These are phyloP conservation scores for Cheilosia variabilis DNA, from an alignment of 2,888 invertebrate species.

Conservation along the genomic window DNA sequence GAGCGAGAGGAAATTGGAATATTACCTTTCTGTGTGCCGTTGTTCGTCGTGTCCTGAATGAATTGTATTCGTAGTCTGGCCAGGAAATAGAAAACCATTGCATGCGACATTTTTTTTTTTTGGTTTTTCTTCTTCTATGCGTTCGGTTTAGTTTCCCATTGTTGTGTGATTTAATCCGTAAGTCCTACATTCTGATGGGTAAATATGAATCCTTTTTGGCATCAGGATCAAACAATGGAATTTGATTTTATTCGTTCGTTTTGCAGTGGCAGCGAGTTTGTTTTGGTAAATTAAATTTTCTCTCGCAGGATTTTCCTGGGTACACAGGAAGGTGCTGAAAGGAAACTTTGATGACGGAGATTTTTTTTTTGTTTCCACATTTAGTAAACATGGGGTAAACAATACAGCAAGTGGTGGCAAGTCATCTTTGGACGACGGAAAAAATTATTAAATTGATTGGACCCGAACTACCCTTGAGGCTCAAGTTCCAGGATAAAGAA, in stretches of 20 bases:
- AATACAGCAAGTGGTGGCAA: no score
- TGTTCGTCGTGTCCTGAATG: slow-evolving; percentile 28
- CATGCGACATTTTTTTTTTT: slow-evolving; percentile 3
- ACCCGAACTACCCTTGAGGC: no score
- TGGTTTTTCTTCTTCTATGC: background rate
- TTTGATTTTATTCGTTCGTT: slow-evolving; percentile 5
- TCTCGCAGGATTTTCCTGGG: background rate
- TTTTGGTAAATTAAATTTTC: background rate
- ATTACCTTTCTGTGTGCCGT: slow-evolving; percentile 40
- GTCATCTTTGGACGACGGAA: no score
- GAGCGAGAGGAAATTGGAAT: slow-evolving; percentile 66
- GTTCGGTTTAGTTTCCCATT: slow-evolving; percentile 1
- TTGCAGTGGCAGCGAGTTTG: background rate
- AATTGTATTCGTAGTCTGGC: slow-evolving; percentile 35
- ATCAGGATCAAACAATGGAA: slow-evolving; percentile 24
- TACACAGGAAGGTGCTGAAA: slow-evolving; percentile 3
- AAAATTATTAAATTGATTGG: no score
- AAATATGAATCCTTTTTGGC: slow-evolving; percentile 48
- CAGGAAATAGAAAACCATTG: slow-evolving; percentile 69
- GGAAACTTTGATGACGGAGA: slow-evolving; percentile 14
- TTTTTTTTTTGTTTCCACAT: background rate
- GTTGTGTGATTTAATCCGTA: slow-evolving; percentile 25
- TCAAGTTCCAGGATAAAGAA: no score
- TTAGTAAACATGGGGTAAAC: no score
- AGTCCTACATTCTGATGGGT: slow-evolving; percentile 28